These are phyloP conservation scores for Sebastolobus altivelis DNA, from an alignment of 2,797 vertebrate species.

Conservation along the genomic window DNA sequence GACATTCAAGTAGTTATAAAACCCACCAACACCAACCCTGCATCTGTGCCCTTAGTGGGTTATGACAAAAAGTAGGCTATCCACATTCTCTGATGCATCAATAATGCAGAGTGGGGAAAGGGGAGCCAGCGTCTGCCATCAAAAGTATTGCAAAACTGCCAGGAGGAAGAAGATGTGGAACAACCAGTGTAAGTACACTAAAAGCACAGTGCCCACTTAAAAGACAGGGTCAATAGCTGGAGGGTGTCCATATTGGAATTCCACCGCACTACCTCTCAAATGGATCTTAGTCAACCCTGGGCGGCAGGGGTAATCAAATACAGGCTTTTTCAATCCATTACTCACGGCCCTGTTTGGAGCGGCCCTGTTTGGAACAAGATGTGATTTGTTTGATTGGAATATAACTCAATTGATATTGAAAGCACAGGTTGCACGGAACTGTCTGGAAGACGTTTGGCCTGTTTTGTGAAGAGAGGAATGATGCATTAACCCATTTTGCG, in stretches of 20 bases:
- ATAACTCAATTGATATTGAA: constrained; percentile 78
- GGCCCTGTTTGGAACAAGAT: constrained; percentile 67
- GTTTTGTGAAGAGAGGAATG: constrained; percentile 46
- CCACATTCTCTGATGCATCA: constrained; percentile 81
- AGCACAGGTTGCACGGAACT: constrained; percentile 35
- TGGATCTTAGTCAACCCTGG: constrained; percentile 82
- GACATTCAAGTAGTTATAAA: not conserved
- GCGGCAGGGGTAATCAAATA: constrained; percentile 80
- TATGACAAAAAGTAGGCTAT: constrained; percentile 77
- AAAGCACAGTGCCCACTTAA: constrained; percentile 83
- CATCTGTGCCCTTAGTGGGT: constrained; percentile 56
- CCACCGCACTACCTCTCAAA: constrained; percentile 77
- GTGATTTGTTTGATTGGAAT: constrained; percentile 81
- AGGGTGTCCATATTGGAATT: constrained; percentile 85
- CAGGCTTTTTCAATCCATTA: constrained; percentile 80
- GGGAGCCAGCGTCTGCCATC: constrained; percentile 75
- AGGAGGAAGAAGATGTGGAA: constrained; percentile 77
- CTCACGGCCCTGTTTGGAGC: constrained; percentile 69
- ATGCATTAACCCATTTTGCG: constrained; percentile 57
- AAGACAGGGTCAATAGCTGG: constrained; percentile 85
- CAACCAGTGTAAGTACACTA: constrained; percentile 82
- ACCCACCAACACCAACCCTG: not conserved
- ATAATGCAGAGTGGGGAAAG: constrained; percentile 80
- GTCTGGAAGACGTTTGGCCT: constrained; percentile 46
- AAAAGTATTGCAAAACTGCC: constrained; percentile 85